Percentiles rank a stretch among this genome's conserved stretches.
These are phyloP conservation scores for Acanthosepion lycidas DNA, from an alignment of 2,888 invertebrate genomes.

Conservation along the genomic window DNA sequence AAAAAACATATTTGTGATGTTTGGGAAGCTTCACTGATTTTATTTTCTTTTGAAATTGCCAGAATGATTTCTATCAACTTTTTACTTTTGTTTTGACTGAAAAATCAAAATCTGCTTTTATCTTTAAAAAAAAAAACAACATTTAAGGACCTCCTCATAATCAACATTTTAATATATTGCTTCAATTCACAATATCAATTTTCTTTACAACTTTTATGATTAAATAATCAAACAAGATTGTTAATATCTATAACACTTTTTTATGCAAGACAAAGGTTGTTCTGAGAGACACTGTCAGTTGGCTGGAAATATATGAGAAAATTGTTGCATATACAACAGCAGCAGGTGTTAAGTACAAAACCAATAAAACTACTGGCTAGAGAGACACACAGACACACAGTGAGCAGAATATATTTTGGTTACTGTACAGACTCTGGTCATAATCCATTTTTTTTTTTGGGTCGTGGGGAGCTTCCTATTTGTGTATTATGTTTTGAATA, in stretches of 20 bases:
- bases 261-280: neutral
- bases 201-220: neutral
- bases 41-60: neutral
- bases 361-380: constrained; percentile 20
- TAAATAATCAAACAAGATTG: neutral
- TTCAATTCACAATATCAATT: neutral
- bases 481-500: neutral
- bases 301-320: neutral
- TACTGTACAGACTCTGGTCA: constrained; percentile 9
- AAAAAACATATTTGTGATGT: neutral
- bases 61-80: neutral
- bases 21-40: neutral
- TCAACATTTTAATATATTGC: neutral
- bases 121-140: neutral
- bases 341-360: neutral
- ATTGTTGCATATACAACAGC: neutral
- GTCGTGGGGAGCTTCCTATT: neutral
- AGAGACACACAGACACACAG: constrained; percentile 33
- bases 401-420: neutral
- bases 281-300: neutral
- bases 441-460: neutral
- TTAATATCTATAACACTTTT: neutral
- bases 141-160: neutral
- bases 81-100: neutral
- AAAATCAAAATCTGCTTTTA: neutral